Evolutionary conservation across 92 coral and sea anemone genomes (phyloP), one percentile per base, ranked within the genome.

Genomic region (Phenganax marumi): DNA sequence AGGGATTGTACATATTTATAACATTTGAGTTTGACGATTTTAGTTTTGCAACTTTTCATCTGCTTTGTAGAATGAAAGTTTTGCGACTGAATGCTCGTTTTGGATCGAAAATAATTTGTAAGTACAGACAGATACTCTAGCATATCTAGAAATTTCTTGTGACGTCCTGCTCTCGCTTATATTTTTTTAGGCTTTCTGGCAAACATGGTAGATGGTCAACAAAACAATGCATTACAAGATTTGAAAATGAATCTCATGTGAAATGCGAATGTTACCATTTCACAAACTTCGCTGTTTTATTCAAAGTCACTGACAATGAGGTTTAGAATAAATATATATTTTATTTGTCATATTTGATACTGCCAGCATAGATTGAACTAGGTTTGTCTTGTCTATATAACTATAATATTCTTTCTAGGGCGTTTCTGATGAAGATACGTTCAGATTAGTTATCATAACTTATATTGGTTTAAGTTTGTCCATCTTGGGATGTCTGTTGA

Each of bases 151-250:
- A 16, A 6, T 17, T 12, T 7, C 54, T 7, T 7, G 12, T 7
- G 3, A 56, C 13, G 18, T 12, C 18, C 10, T 56, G 13, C 18
- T 56, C 18, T n/a, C 24, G 24, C 16, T 3, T n/a, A 8, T n/a
- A n/a, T n/a, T n/a, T 62, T 77, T 77, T 17, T 43, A 61, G 82
- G 12, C 8, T 16, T 11, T 60, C 81, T 25, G 82, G 82, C 46
- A 57, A 77, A 60, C 72, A 77, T 61, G 82, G 72, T 50, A 7
- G 72, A 52, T 77, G 82, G 82, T 77, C 82, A 1, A 77, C 82
- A 16, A 26, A 8, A 8, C 14, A 50, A 12, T 77, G 82, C 48
- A 4, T 0, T 8, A 13, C 26, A 58, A 22, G 23, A 24, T 77
- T 46, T 49, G 70, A 60, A 61, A 61, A 77, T 16, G 17, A 77